phyloP scores from a whole-genome alignment of 1,140 invertebrate genomes.

The Aphis gossypii region DNA sequence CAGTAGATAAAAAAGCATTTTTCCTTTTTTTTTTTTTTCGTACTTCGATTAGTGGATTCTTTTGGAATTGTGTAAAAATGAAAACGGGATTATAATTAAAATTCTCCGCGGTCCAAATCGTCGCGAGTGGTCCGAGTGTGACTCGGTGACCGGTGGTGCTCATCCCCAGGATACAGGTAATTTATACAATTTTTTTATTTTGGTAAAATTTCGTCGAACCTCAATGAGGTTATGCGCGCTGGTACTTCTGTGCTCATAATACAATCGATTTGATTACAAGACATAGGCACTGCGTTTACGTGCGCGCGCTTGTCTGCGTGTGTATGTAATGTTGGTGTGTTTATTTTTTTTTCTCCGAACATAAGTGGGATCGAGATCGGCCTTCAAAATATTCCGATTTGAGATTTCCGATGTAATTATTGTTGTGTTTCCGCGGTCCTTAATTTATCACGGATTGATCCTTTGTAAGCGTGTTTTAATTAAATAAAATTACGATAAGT shows the following conservation, averaged over 20 bases:
- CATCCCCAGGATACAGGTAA: conserved; percentile 30
- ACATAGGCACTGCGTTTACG: conserved; percentile 31
- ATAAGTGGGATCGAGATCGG: conserved; percentile 40
- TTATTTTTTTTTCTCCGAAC: neutral
- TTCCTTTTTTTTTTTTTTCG: neutral
- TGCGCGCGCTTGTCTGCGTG: neutral
- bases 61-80: conserved; percentile 25
- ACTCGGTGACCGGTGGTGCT: neutral
- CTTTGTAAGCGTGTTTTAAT: neutral
- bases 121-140: neutral
- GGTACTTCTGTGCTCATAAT: neutral
- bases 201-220: neutral
- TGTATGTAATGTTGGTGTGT: conserved; percentile 3
- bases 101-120: neutral
- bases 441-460: neutral
- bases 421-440: conserved; percentile 39
- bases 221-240: conserved; percentile 51
- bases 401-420: conserved; percentile 25
- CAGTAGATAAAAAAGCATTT: conserved; percentile 37
- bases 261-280: conserved; percentile 55
- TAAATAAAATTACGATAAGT: neutral
- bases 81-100: neutral
- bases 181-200: conserved; percentile 6
- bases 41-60: conserved; percentile 2
- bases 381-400: conserved; percentile 42